Conservation (phyloP, 2,113 vertebrate genomes). For the Apus apus region DNA sequence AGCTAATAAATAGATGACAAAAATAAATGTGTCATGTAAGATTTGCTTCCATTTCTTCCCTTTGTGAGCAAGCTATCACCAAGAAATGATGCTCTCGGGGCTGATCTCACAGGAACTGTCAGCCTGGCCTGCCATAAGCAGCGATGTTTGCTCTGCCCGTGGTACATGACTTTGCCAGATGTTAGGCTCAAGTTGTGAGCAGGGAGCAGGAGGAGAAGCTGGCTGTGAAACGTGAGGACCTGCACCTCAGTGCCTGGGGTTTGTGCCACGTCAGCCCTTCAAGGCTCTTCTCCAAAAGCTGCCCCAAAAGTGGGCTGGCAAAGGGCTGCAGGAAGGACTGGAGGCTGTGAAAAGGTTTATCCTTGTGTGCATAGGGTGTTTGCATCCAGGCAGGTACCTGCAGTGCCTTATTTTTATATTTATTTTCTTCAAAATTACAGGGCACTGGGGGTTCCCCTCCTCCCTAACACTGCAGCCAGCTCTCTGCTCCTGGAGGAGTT, state of each 20-base stretch:
- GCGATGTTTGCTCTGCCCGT: background rate
- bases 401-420: background rate
- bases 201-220: background rate
- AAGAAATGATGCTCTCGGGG: background rate
- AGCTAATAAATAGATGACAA: constrained; percentile 63
- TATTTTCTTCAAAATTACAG: fast-evolving
- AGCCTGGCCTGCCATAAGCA: background rate
- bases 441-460: background rate
- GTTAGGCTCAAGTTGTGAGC: background rate
- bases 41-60: constrained; percentile 52
- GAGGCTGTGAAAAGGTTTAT: fast-evolving
- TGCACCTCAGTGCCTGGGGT: fast-evolving
- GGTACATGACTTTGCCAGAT: background rate
- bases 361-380: fast-evolving
- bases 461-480: fast-evolving
- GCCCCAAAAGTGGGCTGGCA: background rate
- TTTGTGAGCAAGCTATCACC: background rate
- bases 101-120: background rate
- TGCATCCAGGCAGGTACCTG: background rate
- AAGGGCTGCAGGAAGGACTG: background rate
- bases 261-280: background rate
- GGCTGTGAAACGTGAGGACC: fast-evolving
- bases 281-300: background rate
- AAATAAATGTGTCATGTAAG: constrained; percentile 60
- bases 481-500: fast-evolving